Conservation (phyloP, 2,888 invertebrate species). For the Cylloceria caligata region DNA sequence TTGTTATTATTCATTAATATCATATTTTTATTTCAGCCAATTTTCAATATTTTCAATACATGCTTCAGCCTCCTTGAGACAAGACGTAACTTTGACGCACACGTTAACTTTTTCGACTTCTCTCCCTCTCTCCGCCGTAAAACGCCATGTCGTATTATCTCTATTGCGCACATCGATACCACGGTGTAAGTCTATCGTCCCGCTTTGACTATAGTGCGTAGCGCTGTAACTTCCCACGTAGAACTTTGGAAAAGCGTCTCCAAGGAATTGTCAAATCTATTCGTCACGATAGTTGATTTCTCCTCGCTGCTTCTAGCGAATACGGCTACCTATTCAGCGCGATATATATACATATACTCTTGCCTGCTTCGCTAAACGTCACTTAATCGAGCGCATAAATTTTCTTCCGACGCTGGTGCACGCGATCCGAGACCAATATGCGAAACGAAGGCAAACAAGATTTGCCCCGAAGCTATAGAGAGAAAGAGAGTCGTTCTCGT, state of each 20-base stretch:
- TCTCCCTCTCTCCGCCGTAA: no score
- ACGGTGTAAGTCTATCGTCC: no score
- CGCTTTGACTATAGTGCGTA: no score
- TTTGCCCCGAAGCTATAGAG: conserved; percentile 20
- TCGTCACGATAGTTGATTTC: conserved; percentile 18
- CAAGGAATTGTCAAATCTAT: neutral
- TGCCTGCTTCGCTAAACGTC: conserved; percentile 16
- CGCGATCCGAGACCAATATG: conserved; percentile 33
- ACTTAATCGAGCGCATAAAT: conserved; percentile 29
- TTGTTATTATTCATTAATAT: no score
- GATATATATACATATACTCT: neutral
- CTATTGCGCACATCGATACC: no score
- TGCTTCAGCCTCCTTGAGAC: no score
- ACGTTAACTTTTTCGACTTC: no score
- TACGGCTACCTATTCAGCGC: conserved; percentile 2
- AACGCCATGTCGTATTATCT: no score
- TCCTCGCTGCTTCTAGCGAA: neutral
- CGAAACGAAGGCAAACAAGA: conserved; percentile 50
- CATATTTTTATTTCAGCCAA: no score
- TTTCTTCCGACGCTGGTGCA: conserved; percentile 6
- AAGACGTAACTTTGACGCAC: no score
- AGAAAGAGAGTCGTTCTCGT: conserved; percentile 22
- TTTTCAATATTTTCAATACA: no score
- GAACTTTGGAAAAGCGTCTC: neutral
- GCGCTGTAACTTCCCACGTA: neutral